A percentile compares a stretch with the other conserved stretches of the same genome.
Evolutionary conservation across 2,113 vertebrate genomes (phyloP).

Genomic region (Hydrolagus affinis): DNA sequence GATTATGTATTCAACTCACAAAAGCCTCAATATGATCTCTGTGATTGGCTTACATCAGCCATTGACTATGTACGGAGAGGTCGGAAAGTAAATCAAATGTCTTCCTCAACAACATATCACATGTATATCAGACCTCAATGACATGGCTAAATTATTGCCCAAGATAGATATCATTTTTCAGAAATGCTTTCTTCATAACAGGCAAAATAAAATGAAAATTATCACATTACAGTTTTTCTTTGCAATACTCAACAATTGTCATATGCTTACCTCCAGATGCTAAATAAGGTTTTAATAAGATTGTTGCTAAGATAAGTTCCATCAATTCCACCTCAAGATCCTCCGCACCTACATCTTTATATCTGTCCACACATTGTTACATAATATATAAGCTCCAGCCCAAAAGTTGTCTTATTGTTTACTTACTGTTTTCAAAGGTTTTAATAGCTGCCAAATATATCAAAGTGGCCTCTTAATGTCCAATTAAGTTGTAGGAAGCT

Average conservation of each 20-base stretch:
- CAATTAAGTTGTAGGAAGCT: too few species aligned
- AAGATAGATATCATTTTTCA: background rate
- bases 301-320: too few species aligned
- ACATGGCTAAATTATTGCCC: background rate
- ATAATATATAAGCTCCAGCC: too few species aligned
- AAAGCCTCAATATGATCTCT: conserved; percentile 56
- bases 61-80: conserved; percentile 34
- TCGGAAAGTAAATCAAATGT: conserved; percentile 2
- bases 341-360: too few species aligned
- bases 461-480: too few species aligned
- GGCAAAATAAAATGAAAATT: background rate
- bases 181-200: background rate
- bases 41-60: conserved; percentile 87
- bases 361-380: too few species aligned
- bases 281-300: too few species aligned
- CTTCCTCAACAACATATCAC: background rate
- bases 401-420: too few species aligned
- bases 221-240: background rate
- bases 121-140: background rate
- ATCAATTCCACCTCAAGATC: too few species aligned
- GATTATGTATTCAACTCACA: conserved; percentile 65
- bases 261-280: too few species aligned
- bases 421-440: too few species aligned
- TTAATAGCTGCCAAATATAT: too few species aligned
- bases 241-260: background rate